phyloP scores from a whole-genome alignment of 2,888 invertebrate genomes.

The Poecilus cupreus region DNA sequence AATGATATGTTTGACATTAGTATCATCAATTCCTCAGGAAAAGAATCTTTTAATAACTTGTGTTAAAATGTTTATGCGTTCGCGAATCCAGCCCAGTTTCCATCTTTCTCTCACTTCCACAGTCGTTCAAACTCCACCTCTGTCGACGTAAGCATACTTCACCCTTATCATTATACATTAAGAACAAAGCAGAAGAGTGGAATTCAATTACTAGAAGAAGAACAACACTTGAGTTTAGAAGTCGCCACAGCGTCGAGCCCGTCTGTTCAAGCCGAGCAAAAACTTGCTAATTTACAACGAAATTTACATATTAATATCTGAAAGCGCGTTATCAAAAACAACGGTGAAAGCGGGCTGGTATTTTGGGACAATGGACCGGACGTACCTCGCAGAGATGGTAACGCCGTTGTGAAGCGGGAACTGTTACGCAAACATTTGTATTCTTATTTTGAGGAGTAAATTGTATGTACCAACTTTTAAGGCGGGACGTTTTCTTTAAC shows the following conservation, averaged over 20 bases:
- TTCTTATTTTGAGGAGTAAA: conserved; percentile 44
- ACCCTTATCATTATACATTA: not conserved
- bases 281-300: conserved; percentile 45
- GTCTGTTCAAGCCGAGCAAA: conserved; percentile 10
- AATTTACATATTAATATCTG: conserved; percentile 55
- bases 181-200: conserved; percentile 3
- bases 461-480: conserved; percentile 10
- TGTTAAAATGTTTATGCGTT: no score
- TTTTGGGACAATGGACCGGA: conserved; percentile 35
- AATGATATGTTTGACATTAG: no score
- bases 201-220: conserved; percentile 29
- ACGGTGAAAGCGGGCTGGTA: not conserved
- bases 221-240: conserved; percentile 30
- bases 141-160: not conserved
- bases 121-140: no score
- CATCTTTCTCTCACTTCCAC: no score
- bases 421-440: conserved; percentile 16
- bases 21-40: no score
- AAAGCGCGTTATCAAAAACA: conserved; percentile 51
- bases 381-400: conserved; percentile 29
- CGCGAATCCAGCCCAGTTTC: no score
- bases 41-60: no score
- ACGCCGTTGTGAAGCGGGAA: not conserved
- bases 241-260: not conserved
- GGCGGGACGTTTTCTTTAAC: not conserved